These are phyloP conservation scores for Hyposoter didymator DNA, from an alignment of 2,888 invertebrate species.

Conservation along the genomic window DNA sequence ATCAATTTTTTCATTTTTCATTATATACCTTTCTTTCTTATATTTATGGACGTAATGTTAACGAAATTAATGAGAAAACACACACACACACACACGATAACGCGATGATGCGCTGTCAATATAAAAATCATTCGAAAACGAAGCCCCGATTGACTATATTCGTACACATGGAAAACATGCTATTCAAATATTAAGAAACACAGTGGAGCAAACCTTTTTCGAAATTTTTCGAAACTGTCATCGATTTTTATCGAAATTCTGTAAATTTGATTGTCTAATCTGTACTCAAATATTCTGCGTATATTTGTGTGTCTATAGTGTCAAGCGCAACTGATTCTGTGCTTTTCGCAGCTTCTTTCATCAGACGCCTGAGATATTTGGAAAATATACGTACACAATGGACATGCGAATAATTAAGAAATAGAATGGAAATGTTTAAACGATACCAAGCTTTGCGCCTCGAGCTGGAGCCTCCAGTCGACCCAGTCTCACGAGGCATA, in stretches of 20 bases:
- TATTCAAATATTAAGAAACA: constrained; percentile 39
- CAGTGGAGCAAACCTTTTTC: constrained; percentile 37
- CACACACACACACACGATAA: constrained; percentile 5
- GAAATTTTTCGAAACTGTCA: constrained; percentile 76
- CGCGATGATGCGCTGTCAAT: constrained; percentile 58
- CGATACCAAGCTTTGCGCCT: constrained; percentile 3
- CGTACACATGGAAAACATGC: constrained; percentile 35
- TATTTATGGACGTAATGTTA: constrained; percentile 61
- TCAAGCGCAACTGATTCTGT: constrained; percentile 81
- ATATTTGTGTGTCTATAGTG: constrained; percentile 77
- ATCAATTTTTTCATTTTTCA: constrained; percentile 64
- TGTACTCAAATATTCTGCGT: constrained; percentile 71
- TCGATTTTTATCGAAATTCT: constrained; percentile 75
- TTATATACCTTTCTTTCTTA: constrained; percentile 59
- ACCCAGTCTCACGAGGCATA: constrained; percentile 49
- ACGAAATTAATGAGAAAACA: neutral
- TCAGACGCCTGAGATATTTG: constrained; percentile 55
- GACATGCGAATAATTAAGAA: constrained; percentile 5
- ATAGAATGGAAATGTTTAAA: constrained; percentile 15
- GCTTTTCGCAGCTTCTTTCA: constrained; percentile 72
- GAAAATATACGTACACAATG: constrained; percentile 37
- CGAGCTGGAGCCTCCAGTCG: constrained; percentile 36
- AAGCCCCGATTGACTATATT: constrained; percentile 38
- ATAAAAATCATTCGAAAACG: constrained; percentile 45
- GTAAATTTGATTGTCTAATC: constrained; percentile 60